These are phyloP conservation scores for Euwallacea similis DNA, from an alignment of 1,140 invertebrate genomes.

Conservation along the genomic window DNA sequence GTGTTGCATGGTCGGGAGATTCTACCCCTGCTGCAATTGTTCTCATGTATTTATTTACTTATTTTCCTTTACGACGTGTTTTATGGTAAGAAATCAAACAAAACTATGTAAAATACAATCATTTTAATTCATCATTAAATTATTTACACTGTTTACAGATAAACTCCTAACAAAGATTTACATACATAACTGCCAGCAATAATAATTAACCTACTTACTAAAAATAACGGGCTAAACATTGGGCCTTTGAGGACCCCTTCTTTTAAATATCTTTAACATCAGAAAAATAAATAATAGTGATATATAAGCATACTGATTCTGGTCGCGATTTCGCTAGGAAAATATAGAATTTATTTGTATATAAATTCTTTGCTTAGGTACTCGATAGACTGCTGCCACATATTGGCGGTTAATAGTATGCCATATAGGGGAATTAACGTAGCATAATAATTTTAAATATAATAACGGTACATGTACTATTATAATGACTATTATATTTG, in stretches of 20 bases:
- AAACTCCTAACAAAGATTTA: conserved; percentile 48
- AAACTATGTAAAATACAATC: conserved; percentile 35
- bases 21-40: too few species aligned
- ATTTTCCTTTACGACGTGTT: too few species aligned
- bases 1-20: too few species aligned
- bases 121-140: conserved; percentile 42
- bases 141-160: conserved; percentile 47
- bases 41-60: too few species aligned
- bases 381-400: conserved; percentile 12
- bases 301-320: conserved; percentile 7
- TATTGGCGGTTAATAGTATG: neutral
- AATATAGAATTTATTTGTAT: conserved; percentile 19
- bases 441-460: conserved; percentile 14
- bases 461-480: neutral
- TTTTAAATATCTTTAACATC: neutral
- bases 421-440: neutral
- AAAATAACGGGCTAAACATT: conserved; percentile 29
- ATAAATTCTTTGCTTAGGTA: conserved; percentile 26
- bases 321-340: conserved; percentile 20
- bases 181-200: conserved; percentile 42
- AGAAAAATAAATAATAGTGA: conserved; percentile 29
- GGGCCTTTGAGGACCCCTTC: neutral
- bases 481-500: neutral
- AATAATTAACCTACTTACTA: conserved; percentile 4
- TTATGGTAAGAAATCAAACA: neutral